A percentile compares a stretch with the other conserved stretches of the same genome.
Evolutionary conservation across 2,113 vertebrate genomes (phyloP).

Genomic region (Takifugu bimaculatus): DNA sequence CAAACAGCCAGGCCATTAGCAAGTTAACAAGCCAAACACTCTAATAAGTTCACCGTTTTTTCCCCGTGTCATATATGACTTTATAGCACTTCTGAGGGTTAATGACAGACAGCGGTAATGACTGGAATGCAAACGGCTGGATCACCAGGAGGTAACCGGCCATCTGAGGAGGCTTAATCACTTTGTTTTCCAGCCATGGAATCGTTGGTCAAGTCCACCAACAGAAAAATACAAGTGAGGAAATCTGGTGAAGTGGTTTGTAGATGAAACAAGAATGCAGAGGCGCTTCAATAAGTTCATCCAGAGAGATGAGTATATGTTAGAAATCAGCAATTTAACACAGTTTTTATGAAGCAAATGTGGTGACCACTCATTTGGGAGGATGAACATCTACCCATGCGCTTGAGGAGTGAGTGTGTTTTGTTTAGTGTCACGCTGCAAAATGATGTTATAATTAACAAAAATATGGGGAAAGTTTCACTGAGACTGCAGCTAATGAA

Average conservation of each 20-base stretch:
- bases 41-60: constrained; percentile 38
- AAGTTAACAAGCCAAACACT: constrained; percentile 63
- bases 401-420: neutral
- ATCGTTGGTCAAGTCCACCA: constrained; percentile 14
- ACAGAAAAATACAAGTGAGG: neutral
- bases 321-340: constrained; percentile 10
- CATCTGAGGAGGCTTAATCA: constrained; percentile 10
- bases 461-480: neutral
- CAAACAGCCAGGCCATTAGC: constrained; percentile 65
- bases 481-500: constrained; percentile 23
- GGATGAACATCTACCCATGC: constrained; percentile 12
- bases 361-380: neutral
- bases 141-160: constrained; percentile 12
- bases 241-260: neutral
- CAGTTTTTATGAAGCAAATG: constrained; percentile 12
- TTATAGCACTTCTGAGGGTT: constrained; percentile 33
- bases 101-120: constrained; percentile 52
- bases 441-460: constrained; percentile 20
- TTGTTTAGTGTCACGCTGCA: neutral
- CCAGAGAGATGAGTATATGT: constrained; percentile 10
- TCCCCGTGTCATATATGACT: constrained; percentile 27
- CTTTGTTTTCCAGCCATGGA: constrained; percentile 30
- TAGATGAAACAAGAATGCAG: too few species aligned
- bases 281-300: neutral
- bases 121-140: constrained; percentile 21